Base-by-base conservation (phyloP, 2,888 invertebrate genomes). In the Eretmocerus hayati region DNA sequence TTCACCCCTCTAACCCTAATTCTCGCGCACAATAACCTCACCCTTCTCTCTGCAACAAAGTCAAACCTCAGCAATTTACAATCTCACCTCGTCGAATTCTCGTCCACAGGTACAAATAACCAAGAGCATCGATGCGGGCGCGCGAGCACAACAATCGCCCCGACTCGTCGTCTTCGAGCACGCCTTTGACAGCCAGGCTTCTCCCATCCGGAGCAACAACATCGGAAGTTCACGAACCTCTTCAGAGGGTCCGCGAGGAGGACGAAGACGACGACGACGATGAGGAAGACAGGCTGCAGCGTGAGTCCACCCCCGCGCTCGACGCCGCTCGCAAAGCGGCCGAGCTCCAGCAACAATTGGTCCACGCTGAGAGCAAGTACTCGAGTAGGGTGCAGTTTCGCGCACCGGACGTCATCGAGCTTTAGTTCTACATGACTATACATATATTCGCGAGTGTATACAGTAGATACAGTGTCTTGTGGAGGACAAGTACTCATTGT, bases 31-130 rank as follows among this genome's bases (percentile, higher is more conserved):
- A n/a, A n/a, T n/a, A n/a, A n/a, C n/a, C n/a, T n/a, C n/a, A n/a
- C n/a, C n/a, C n/a, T n/a, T n/a, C n/a, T n/a, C n/a, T n/a, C n/a
- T n/a, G n/a, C n/a, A n/a, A n/a, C n/a, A n/a, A n/a, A n/a, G n/a
- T n/a, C n/a, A n/a, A n/a, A n/a, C n/a, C n/a, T n/a, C n/a, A n/a
- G 18, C 26, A 42, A 48, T 52, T 31, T 16, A n/a, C n/a, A n/a
- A n/a, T n/a, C n/a, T n/a, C n/a, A n/a, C n/a, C n/a, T n/a, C n/a
- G n/a, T n/a, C n/a, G n/a, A n/a, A n/a, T n/a, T n/a, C n/a, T n/a
- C n/a, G n/a, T n/a, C n/a, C n/a, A n/a, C 50, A 69, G 67, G 51
- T 67, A 66, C 56, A 69, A 65, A 67, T 69, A 69, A 68, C 69
- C 66, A 65, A 63, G 63, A 63, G 60, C 62, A 52, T 64, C 65